Base-by-base conservation (phyloP, 2,797 vertebrate species). In the Chiroxiphia lanceolata region DNA sequence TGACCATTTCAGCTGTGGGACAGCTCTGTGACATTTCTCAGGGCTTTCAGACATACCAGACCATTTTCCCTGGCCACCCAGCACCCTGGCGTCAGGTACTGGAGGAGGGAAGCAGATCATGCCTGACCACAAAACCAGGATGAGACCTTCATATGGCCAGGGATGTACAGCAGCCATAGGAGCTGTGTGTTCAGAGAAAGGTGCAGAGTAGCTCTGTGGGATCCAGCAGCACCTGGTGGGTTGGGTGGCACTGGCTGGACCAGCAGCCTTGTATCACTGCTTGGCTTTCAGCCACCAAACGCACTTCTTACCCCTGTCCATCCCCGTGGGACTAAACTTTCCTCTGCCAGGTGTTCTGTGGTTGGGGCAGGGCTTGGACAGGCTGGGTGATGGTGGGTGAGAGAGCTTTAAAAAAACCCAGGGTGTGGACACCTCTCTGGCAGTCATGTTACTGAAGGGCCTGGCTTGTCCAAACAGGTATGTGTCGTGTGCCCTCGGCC, bases 391-490 rank as follows among this genome's bases (percentile, higher is more conserved):
- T 79, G 77, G 76, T 86, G 88, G 67, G 67, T 6, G 8, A 94
- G 86, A 57, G 64, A 69, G 29, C 76, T 94, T 86, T 93, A 94
- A 94, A 96, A 86, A 90, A 95, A 90, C 53, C 60, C 64, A 83
- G 79, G 87, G 87, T 75, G 91, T 91, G 93, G 65, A 91, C 72
- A 86, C 5, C 13, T 77, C 56, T 57, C 79, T 61, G 57, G 48
- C 50, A 94, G 61, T 64, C 19, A 1, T 40, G 45, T 25, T 86
- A 31, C 29, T 57, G 61, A 81, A 93, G 45, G 36, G 57, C 53
- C 83, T 88, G 61, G 60, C 87, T 94, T 96, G 91, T 54, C 93
- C 72, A 44, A 90, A 86, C 85, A 81, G 25, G 94, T 74, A 61
- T 61, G 50, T 40, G 48, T 56, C 0, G 0, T 59, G 40, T 90